phyloP scores from a whole-genome alignment of 2,888 invertebrate genomes.

The Pilophorus perplexus region DNA sequence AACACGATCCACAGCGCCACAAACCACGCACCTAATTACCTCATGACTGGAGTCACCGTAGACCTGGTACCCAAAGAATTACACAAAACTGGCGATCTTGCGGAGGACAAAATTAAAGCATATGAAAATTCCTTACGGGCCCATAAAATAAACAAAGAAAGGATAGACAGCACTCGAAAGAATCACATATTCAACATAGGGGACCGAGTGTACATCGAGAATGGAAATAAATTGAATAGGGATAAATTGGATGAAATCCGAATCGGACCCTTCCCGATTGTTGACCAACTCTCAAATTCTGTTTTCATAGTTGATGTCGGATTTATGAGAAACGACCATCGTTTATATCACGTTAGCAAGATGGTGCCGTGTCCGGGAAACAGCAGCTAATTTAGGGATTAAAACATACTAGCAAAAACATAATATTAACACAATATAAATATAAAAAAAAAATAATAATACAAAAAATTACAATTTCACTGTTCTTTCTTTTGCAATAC shows the following conservation, averaged over 20 bases:
- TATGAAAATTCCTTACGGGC: conserved; percentile 2
- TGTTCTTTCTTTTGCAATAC: too few species aligned
- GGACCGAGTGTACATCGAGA: background rate
- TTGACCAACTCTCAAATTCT: conserved; percentile 1
- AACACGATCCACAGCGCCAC: conserved; percentile 45
- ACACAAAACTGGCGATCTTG: background rate
- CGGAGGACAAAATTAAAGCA: background rate
- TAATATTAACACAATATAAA: too few species aligned
- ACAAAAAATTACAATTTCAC: too few species aligned
- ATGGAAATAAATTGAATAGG: background rate
- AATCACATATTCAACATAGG: background rate
- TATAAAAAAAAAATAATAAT: too few species aligned
- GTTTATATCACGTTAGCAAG: background rate
- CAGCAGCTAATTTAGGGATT: too few species aligned
- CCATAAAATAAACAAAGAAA: background rate
- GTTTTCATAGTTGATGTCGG: conserved; percentile 7
- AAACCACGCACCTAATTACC: conserved; percentile 46
- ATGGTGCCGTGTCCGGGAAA: conserved; percentile 1
- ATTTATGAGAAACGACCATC: background rate
- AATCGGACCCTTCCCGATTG: background rate
- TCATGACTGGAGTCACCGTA: conserved; percentile 38
- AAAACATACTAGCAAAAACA: too few species aligned
- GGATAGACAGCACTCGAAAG: conserved; percentile 5
- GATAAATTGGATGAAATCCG: background rate
- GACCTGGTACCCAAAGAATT: background rate